phyloP scores from a whole-genome alignment of 2,797 vertebrate genomes.

The Pipistrellus pipistrellus region DNA sequence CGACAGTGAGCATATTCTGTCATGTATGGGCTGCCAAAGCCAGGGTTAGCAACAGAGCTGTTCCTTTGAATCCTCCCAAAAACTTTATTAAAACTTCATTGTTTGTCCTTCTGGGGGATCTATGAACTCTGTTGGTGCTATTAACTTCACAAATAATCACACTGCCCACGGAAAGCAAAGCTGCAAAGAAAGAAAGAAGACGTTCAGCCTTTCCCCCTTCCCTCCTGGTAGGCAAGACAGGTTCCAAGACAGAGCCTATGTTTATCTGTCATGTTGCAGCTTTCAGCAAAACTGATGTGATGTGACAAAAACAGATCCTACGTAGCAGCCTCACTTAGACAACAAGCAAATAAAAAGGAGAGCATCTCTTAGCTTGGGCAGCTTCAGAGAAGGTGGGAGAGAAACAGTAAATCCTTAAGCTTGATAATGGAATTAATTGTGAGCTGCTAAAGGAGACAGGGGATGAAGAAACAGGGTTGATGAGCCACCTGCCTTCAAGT shows the following conservation, averaged over 20 bases:
- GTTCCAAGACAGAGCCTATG: conserved; percentile 76
- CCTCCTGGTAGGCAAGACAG: conserved; percentile 25
- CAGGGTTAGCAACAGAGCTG: conserved; percentile 54
- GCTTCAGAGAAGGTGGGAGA: conserved; percentile 85
- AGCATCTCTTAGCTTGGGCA: conserved; percentile 82
- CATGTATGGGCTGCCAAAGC: conserved; percentile 72
- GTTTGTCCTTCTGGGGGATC: conserved; percentile 63
- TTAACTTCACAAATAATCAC: conserved; percentile 65
- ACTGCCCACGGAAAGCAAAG: background rate
- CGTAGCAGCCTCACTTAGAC: conserved; percentile 85
- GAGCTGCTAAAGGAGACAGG: conserved; percentile 43
- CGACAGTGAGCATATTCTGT: conserved; percentile 69
- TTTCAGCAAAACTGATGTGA: conserved; percentile 87
- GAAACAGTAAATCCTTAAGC: conserved; percentile 82
- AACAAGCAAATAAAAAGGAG: conserved; percentile 85
- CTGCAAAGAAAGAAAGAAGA: conserved; percentile 22
- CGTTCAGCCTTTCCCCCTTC: conserved; percentile 69
- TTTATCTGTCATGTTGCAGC: conserved; percentile 87
- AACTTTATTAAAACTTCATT: conserved; percentile 75
- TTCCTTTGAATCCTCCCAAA: conserved; percentile 52
- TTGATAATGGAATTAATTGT: conserved; percentile 86
- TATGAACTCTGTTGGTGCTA: conserved; percentile 79
- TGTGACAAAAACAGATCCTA: conserved; percentile 86
- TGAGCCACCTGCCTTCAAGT: conserved; percentile 57
- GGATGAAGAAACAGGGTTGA: conserved; percentile 40